These are phyloP conservation scores for Henricia sp. DNA, from an alignment of 53 echinoderm and acorn worm species.

Conservation along the genomic window DNA sequence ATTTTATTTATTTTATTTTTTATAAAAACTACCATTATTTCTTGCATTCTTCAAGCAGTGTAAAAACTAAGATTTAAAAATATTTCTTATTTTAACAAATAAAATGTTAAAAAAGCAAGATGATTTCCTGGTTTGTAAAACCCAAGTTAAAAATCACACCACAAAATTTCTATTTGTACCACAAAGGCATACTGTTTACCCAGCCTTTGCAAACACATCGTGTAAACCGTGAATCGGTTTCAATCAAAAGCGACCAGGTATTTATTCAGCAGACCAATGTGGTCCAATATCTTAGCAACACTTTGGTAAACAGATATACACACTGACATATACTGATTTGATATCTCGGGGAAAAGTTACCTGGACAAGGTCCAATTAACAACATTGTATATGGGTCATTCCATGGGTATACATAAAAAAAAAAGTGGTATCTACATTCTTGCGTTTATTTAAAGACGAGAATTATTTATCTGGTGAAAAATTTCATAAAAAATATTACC, in stretches of 20 bases:
- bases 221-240: background rate
- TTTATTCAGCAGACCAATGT: slow-evolving; percentile 28
- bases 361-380: background rate
- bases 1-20: too few species aligned
- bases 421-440: background rate
- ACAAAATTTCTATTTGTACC: background rate
- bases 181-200: slow-evolving; percentile 8
- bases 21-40: too few species aligned
- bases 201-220: background rate
- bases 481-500: too few species aligned
- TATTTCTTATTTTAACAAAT: too few species aligned
- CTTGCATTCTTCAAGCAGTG: too few species aligned
- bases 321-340: background rate
- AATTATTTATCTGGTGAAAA: too few species aligned
- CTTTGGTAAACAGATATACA: slow-evolving; percentile 33
- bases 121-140: too few species aligned
- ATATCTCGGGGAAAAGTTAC: slow-evolving; percentile 11
- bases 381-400: background rate
- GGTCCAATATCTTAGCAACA: slow-evolving; percentile 52
- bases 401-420: background rate
- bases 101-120: too few species aligned
- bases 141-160: too few species aligned
- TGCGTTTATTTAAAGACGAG: background rate
- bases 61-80: too few species aligned
- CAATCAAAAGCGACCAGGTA: background rate